Evolutionary conservation across 2,113 vertebrate genomes (phyloP).

Genomic region (Elachura formosa): DNA sequence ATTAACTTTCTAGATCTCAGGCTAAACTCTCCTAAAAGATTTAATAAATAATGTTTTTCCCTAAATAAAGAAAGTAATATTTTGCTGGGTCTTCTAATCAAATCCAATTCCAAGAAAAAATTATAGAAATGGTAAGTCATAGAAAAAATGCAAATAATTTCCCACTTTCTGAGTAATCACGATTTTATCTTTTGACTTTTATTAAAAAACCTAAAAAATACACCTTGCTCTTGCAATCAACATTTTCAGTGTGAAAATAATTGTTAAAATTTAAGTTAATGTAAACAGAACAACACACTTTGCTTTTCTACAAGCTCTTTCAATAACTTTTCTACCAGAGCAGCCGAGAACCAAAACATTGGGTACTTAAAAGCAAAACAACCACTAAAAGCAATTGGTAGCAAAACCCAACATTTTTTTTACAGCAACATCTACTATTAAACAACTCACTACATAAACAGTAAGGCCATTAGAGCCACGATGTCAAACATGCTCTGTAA

Average conservation of each 20-base stretch:
- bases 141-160: neutral
- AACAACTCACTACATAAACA: conserved; percentile 38
- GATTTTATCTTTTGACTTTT: neutral
- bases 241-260: neutral
- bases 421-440: conserved; percentile 2
- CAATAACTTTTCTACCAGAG: neutral
- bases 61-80: neutral
- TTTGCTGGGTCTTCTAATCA: neutral
- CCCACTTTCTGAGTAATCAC: neutral
- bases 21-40: neutral
- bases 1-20: neutral
- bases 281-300: neutral
- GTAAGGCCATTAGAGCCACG: conserved; percentile 31
- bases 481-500: conserved; percentile 25
- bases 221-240: neutral
- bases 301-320: neutral
- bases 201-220: neutral
- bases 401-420: neutral
- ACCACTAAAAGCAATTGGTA: neutral
- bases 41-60: neutral
- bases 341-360: neutral
- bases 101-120: neutral
- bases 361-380: neutral
- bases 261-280: neutral
- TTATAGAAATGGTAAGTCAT: neutral